Conservation (phyloP, 2,113 vertebrate genomes). For the Astatotilapia flaviijosephi region DNA sequence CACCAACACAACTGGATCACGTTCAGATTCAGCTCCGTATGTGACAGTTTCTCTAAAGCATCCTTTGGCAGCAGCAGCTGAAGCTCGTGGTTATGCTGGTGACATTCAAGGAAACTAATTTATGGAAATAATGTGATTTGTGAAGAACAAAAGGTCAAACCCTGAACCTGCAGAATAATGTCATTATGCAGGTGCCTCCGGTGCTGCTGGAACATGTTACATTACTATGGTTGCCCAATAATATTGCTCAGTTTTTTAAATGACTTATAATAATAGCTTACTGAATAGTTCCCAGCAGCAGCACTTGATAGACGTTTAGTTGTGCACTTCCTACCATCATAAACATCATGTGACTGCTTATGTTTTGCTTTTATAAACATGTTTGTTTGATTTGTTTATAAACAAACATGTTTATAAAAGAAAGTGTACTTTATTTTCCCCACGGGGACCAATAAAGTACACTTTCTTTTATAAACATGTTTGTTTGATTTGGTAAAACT, state of each 20-base stretch:
- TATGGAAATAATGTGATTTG: neutral
- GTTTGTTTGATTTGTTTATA: neutral
- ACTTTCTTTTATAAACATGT: neutral
- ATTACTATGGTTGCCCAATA: neutral
- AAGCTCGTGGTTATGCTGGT: neutral
- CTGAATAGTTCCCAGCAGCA: neutral
- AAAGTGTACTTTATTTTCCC: no score
- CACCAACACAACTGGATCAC: neutral
- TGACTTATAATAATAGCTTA: neutral
- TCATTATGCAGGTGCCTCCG: neutral
- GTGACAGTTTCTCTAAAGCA: neutral
- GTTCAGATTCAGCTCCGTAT: rapidly evolving
- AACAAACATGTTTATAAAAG: no score
- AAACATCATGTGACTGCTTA: neutral
- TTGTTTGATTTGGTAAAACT: neutral
- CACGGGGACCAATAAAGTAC: no score
- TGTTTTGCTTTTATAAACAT: neutral
- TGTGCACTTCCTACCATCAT: rapidly evolving
- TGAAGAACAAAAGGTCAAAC: neutral
- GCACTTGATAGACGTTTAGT: neutral
- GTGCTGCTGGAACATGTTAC: neutral
- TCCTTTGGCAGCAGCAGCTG: neutral
- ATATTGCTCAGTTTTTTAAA: neutral
- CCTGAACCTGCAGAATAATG: neutral
- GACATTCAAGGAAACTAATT: neutral